A percentile compares a stretch with the other conserved stretches of the same genome.
phyloP scores from a whole-genome alignment of 2,888 invertebrate species.

The Tryphoninae sp. region DNA sequence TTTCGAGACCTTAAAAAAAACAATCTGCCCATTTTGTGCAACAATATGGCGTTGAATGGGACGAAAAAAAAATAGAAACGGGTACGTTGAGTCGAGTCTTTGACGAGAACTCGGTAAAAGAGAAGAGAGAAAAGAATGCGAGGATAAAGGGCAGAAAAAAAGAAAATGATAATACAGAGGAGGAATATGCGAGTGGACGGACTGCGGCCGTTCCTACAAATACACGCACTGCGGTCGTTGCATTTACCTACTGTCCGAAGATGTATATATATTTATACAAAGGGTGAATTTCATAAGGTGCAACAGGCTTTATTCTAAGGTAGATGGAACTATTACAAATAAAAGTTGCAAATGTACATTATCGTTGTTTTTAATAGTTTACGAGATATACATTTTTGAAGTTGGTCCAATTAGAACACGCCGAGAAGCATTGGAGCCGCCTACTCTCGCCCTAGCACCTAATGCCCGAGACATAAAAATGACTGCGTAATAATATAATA shows the following conservation, averaged over 20 bases:
- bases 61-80: constrained; percentile 26
- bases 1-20: constrained; percentile 2
- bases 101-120: constrained; percentile 10
- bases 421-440: too few species aligned
- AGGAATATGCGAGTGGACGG: neutral
- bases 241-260: constrained; percentile 33
- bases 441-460: too few species aligned
- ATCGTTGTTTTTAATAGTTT: too few species aligned
- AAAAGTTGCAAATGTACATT: too few species aligned
- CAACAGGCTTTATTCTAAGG: too few species aligned
- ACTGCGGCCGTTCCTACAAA: neutral
- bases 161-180: neutral
- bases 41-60: constrained; percentile 1
- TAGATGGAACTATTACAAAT: too few species aligned
- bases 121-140: neutral
- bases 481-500: too few species aligned
- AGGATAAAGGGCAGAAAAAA: neutral
- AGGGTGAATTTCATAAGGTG: too few species aligned
- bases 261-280: too few species aligned
- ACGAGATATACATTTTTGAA: too few species aligned
- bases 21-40: constrained; percentile 5
- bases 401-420: too few species aligned
- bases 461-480: too few species aligned
- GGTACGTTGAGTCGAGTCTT: constrained; percentile 32
- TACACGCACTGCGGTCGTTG: constrained; percentile 45